A percentile compares a stretch with the other conserved stretches of the same genome.
phyloP scores from a whole-genome alignment of 2,797 vertebrate species.

The Pangasius larnaudii region DNA sequence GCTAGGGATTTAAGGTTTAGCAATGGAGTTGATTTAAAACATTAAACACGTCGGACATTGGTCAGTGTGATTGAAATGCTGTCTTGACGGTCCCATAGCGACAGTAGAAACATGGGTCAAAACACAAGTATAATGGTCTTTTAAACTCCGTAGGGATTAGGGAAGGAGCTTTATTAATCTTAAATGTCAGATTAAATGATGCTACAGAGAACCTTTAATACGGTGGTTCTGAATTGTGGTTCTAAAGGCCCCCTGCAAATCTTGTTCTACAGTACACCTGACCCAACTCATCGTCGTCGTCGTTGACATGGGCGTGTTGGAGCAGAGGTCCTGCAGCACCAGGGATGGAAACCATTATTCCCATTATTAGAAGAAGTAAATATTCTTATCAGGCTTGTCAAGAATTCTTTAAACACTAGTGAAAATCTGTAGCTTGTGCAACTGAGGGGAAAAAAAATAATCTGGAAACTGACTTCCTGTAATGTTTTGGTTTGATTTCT shows the following conservation, averaged over 20 bases:
- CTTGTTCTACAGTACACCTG: not conserved
- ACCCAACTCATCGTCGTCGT: not conserved
- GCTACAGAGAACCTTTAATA: not conserved
- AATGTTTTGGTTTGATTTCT: not conserved
- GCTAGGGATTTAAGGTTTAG: not conserved
- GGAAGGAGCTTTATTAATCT: not conserved
- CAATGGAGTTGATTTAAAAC: not conserved
- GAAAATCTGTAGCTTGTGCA: not conserved
- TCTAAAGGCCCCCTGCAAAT: no score
- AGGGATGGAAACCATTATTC: slow-evolving; percentile 29
- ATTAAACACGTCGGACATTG: not conserved
- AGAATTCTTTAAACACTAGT: not conserved
- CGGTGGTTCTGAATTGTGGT: not conserved
- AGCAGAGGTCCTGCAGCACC: not conserved
- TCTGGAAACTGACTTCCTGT: not conserved
- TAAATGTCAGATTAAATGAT: slow-evolving; percentile 21
- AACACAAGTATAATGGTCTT: not conserved
- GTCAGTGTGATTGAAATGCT: not conserved
- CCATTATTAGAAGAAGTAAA: not conserved
- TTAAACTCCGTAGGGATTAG: not conserved
- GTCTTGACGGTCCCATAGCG: not conserved
- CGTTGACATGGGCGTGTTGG: not conserved
- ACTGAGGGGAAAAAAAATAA: not conserved
- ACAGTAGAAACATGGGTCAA: not conserved
- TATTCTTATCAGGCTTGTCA: not conserved